A percentile compares a stretch with the other conserved stretches of the same genome.
Conservation (phyloP, 2,888 invertebrate species). For the Automeris io region DNA sequence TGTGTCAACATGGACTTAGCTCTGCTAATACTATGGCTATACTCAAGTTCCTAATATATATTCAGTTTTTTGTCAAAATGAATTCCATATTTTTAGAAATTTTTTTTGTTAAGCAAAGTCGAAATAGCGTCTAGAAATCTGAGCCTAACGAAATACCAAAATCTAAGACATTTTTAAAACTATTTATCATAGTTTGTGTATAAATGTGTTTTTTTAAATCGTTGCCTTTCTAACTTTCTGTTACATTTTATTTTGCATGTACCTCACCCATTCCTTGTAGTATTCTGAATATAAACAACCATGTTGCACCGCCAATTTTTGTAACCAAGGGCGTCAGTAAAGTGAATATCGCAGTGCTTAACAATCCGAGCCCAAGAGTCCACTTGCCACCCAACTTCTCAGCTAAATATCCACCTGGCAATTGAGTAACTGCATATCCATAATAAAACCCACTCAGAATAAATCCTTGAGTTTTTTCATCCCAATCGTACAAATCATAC, state of each 20-base stretch:
- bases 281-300: slow-evolving; percentile 77
- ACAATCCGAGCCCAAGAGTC: slow-evolving; percentile 87
- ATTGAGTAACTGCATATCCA: slow-evolving; percentile 89
- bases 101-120: too few species aligned
- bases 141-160: too few species aligned
- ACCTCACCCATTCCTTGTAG: slow-evolving; percentile 89
- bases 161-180: too few species aligned
- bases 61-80: too few species aligned
- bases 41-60: too few species aligned
- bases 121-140: too few species aligned
- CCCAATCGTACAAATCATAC: slow-evolving; percentile 79
- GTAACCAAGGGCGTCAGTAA: slow-evolving; percentile 87
- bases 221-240: too few species aligned
- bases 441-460: slow-evolving; percentile 90
- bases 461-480: slow-evolving; percentile 82
- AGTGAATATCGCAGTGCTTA: slow-evolving; percentile 89
- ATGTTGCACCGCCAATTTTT: slow-evolving; percentile 62
- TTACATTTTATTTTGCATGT: slow-evolving; percentile 12
- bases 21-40: too few species aligned
- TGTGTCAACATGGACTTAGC: too few species aligned
- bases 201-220: too few species aligned
- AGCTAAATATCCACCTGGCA: slow-evolving; percentile 89
- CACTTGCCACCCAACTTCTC: slow-evolving; percentile 91
- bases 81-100: too few species aligned
- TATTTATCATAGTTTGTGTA: too few species aligned